Evolutionary conservation across 2,888 invertebrate species (phyloP).

Genomic region (Hedya salicella): DNA sequence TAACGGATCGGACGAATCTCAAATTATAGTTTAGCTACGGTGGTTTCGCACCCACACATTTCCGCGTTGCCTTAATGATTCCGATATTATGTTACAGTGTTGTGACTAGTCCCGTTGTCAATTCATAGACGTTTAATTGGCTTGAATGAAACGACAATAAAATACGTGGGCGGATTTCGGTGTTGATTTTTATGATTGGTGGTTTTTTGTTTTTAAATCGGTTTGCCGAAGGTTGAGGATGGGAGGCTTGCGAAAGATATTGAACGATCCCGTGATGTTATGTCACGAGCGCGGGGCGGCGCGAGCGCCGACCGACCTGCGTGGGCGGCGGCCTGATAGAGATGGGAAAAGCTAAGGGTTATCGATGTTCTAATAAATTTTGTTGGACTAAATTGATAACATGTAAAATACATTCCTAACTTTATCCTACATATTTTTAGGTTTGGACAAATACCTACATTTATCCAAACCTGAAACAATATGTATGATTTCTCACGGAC

Average conservation of each 20-base stretch:
- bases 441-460: too few species aligned
- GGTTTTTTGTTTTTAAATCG: slow-evolving; percentile 46
- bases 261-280: slow-evolving; percentile 78
- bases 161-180: slow-evolving; percentile 55
- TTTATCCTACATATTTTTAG: too few species aligned
- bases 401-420: too few species aligned
- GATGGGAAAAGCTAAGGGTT: slow-evolving; percentile 51
- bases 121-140: slow-evolving; percentile 61
- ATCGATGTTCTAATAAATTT: slow-evolving; percentile 40
- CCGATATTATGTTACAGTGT: slow-evolving; percentile 80
- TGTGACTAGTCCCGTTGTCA: slow-evolving; percentile 68
- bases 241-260: slow-evolving; percentile 76
- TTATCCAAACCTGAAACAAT: too few species aligned
- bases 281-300: slow-evolving; percentile 77
- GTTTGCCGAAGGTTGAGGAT: slow-evolving; percentile 70
- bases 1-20: slow-evolving; percentile 77
- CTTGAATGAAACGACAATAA: slow-evolving; percentile 68
- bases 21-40: slow-evolving; percentile 84
- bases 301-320: slow-evolving; percentile 76
- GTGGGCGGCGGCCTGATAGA: slow-evolving; percentile 72
- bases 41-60: slow-evolving; percentile 84
- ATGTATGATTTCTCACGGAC: too few species aligned
- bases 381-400: too few species aligned
- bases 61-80: slow-evolving; percentile 80
- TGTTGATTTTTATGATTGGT: slow-evolving; percentile 47